Evolutionary conservation across 2,797 vertebrate species (phyloP), one percentile per base, ranked within the genome.

Genomic region (Alcedo quadribrachys): DNA sequence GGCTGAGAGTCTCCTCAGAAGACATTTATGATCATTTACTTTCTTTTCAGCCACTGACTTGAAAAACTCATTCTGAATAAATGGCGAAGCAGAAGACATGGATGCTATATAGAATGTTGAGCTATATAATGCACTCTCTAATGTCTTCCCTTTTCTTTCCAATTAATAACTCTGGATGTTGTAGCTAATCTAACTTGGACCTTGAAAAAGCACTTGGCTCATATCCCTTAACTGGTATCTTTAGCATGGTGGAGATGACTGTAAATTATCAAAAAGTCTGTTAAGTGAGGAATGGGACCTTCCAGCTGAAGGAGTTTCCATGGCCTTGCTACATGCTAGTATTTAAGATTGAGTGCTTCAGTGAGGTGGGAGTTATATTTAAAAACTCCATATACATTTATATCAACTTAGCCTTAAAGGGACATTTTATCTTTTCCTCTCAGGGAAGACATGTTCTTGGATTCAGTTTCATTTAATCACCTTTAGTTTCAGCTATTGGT

Each of bases 191-290:
- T 94, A 89, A 92, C 65, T 63, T 69, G 63, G 87, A 84, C 30
- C 48, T 81, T 57, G 55, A 65, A 85, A 81, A 93, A 93, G 48
- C 51, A 65, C 40, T 89, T 54, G 71, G 55, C 55, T 89, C 61
- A 55, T 87, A 63, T 92, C 57, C 46, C 55, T 95, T 92, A 78
- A 78, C 17, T 67, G 43, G 27, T 79, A 63, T 82, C 61, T 90
- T 84, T 58, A 82, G 42, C 51, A 24, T 75, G 32, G 83, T 90
- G 48, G 60, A 87, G 58, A 91, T 90, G 77, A 92, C 35, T 73
- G 46, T 68, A 92, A 87, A 93, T 96, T 91, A 96, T 92, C 84
- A 60, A 86, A 68, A 82, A 57, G 55, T 85, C 74, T 89, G 76
- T 85, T 73, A 87, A 91, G 70, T 54, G 53, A 75, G 71, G 53